Percentiles rank a stretch among this genome's conserved stretches.
phyloP scores from a whole-genome alignment of 2,888 invertebrate genomes.

The Axea sp. region DNA sequence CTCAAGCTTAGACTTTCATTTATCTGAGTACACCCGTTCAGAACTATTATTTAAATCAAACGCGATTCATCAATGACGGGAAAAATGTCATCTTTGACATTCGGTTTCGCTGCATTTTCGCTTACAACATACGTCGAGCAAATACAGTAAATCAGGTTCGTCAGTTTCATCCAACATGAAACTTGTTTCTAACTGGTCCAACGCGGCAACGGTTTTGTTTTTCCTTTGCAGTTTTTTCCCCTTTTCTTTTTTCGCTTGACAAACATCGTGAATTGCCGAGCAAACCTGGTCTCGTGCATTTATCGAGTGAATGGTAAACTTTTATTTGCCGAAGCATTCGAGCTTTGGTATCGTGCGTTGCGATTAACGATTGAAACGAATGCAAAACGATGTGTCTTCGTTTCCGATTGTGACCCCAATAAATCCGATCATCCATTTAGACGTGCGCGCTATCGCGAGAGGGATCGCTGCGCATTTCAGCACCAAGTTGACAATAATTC shows the following conservation, averaged over 20 bases:
- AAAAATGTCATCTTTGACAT: no score
- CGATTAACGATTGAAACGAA: conserved; percentile 56
- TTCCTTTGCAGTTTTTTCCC: conserved; percentile 5
- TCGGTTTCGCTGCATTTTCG: no score
- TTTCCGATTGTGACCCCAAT: conserved; percentile 61
- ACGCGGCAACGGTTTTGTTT: conserved; percentile 9
- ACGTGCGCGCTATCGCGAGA: conserved; percentile 4
- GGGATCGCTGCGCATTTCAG: conserved; percentile 2
- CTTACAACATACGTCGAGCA: no score
- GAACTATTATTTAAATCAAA: not conserved
- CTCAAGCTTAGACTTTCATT: not conserved
- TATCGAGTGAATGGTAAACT: conserved; percentile 59
- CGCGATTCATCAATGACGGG: no score
- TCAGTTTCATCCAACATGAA: conserved; percentile 63
- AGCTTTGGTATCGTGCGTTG: conserved; percentile 26
- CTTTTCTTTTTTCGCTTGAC: conserved; percentile 34
- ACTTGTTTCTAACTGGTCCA: conserved; percentile 68
- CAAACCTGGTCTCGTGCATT: conserved; percentile 48
- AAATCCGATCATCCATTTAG: conserved; percentile 65
- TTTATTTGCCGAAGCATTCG: conserved; percentile 51
- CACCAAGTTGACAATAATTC: conserved; percentile 37
- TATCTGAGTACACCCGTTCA: not conserved
- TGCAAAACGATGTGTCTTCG: conserved; percentile 65
- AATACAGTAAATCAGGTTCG: conserved; percentile 53
- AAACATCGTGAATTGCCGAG: conserved; percentile 46